Evolutionary conservation across 2,797 vertebrate genomes (phyloP).

Genomic region (Mycteria americana): DNA sequence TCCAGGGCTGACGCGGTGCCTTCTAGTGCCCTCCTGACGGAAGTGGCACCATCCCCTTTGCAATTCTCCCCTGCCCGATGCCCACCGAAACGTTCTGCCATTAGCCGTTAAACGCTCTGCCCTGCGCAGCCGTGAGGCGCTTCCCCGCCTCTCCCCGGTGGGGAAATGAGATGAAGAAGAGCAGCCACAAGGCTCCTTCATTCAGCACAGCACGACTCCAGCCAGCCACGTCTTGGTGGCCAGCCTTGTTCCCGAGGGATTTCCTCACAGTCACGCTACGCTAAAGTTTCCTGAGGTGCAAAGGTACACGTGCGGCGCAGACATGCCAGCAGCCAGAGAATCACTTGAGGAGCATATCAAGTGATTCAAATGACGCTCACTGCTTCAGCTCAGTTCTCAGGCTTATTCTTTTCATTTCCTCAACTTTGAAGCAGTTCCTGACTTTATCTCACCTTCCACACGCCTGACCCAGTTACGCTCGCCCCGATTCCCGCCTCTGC

Average conservation of each 20-base stretch:
- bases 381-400: background rate
- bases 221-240: background rate
- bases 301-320: background rate
- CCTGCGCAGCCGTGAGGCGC: background rate
- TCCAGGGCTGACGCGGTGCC: accelerated
- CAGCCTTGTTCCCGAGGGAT: background rate
- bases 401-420: background rate
- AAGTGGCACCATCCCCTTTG: background rate
- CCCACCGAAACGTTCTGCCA: accelerated
- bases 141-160: background rate
- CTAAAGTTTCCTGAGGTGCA: background rate
- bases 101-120: background rate
- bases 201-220: background rate
- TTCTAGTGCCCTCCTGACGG: background rate
- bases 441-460: accelerated
- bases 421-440: background rate
- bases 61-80: background rate
- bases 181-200: background rate
- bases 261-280: accelerated
- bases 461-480: background rate
- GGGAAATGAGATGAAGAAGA: background rate
- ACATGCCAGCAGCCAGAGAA: background rate
- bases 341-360: background rate
- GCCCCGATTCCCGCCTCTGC: background rate
- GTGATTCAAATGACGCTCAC: background rate